Conservation (phyloP, 2,888 invertebrate species). For the Orthosia incerta region DNA sequence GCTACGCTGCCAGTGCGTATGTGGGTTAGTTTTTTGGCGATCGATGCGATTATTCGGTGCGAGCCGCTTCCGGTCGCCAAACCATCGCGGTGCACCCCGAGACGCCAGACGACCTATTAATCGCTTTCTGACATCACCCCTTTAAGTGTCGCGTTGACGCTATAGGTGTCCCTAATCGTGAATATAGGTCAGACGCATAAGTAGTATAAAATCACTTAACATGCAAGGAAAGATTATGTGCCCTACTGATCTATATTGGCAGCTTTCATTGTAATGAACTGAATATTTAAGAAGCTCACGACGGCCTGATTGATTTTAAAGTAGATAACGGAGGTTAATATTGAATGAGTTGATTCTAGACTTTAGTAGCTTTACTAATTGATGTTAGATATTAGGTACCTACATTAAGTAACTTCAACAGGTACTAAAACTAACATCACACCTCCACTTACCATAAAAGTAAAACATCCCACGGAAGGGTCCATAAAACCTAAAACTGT, state of each 20-base stretch:
- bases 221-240: slow-evolving; percentile 58
- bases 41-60: slow-evolving; percentile 89
- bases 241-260: slow-evolving; percentile 62
- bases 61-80: slow-evolving; percentile 83
- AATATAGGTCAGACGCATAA: slow-evolving; percentile 65
- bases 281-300: slow-evolving; percentile 48
- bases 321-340: slow-evolving; percentile 23
- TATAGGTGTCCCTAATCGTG: slow-evolving; percentile 61
- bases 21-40: slow-evolving; percentile 91
- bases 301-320: slow-evolving; percentile 44
- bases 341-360: slow-evolving; percentile 15
- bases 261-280: slow-evolving; percentile 36
- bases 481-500: slow-evolving; percentile 32
- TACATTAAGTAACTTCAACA: slow-evolving; percentile 14
- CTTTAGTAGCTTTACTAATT: neutral
- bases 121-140: slow-evolving; percentile 80
- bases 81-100: slow-evolving; percentile 81
- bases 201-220: slow-evolving; percentile 62
- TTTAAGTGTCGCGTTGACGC: slow-evolving; percentile 70
- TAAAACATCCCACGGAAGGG: slow-evolving; percentile 1
- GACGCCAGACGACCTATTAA: slow-evolving; percentile 85
- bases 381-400: neutral
- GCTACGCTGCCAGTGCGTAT: slow-evolving; percentile 91
- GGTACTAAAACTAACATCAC: slow-evolving; percentile 12
- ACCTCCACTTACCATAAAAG: slow-evolving; percentile 10